These are phyloP conservation scores for Pyrgus malvae DNA, from an alignment of 2,888 invertebrate genomes.

Conservation along the genomic window DNA sequence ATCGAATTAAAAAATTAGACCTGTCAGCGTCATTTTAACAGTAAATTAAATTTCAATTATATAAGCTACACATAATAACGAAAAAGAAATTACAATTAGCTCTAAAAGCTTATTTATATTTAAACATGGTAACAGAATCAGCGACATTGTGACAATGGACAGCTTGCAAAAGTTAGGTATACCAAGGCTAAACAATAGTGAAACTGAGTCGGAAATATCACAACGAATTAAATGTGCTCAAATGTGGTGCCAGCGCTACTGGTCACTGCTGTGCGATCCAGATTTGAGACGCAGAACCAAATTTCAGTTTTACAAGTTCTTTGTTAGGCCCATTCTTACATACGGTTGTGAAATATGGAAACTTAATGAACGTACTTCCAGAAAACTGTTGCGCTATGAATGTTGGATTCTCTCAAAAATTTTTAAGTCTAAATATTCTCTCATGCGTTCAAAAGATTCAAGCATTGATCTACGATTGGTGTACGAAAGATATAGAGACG, in stretches of 20 bases:
- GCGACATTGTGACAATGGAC: too few relatives aligned
- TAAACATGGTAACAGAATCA: too few relatives aligned
- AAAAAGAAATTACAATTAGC: too few relatives aligned
- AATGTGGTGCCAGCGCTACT: slow-evolving; percentile 49
- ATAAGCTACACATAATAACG: too few relatives aligned
- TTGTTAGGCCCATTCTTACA: slow-evolving; percentile 55
- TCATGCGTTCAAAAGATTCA: slow-evolving; percentile 45
- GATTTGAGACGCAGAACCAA: slow-evolving; percentile 43
- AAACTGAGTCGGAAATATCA: slow-evolving; percentile 45
- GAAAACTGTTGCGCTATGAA: slow-evolving; percentile 49
- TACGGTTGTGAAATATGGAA: slow-evolving; percentile 62
- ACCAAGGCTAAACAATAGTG: slow-evolving; percentile 38
- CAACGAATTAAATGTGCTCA: slow-evolving; percentile 51
- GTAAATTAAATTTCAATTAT: too few relatives aligned
- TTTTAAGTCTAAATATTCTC: slow-evolving; percentile 52
- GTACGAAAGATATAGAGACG: slow-evolving; percentile 41
- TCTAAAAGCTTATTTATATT: too few relatives aligned
- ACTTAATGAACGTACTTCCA: slow-evolving; percentile 37
- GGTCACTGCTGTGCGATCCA: slow-evolving; percentile 43
- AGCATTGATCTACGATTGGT: slow-evolving; percentile 40
- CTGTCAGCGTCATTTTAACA: too few relatives aligned
- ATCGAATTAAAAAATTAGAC: too few relatives aligned
- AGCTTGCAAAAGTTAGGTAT: slow-evolving; percentile 36
- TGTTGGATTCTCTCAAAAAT: slow-evolving; percentile 47
- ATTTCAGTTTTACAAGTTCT: slow-evolving; percentile 50